These are phyloP conservation scores for Ceryle rudis DNA, from an alignment of 2,797 vertebrate genomes.

Conservation along the genomic window DNA sequence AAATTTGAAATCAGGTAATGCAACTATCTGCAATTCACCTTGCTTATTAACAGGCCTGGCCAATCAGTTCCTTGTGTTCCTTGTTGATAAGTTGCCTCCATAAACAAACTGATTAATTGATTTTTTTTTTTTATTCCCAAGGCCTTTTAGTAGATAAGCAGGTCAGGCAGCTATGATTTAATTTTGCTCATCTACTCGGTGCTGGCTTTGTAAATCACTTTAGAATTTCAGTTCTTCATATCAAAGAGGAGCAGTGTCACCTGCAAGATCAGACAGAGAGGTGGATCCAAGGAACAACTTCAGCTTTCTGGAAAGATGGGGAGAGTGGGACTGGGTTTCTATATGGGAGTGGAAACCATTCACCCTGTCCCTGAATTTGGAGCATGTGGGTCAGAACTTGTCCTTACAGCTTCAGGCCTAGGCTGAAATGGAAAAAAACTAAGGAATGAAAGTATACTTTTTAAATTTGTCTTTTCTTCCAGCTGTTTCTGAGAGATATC, in stretches of 20 bases:
- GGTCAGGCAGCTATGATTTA: conserved; percentile 75
- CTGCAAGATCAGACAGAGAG: background rate
- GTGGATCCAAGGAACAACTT: background rate
- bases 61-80: conserved; percentile 39
- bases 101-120: conserved; percentile 80
- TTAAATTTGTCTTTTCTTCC: background rate
- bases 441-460: background rate
- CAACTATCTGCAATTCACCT: conserved; percentile 70
- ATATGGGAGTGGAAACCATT: background rate
- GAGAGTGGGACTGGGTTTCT: background rate
- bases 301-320: background rate
- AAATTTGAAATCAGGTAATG: conserved; percentile 76
- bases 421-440: background rate
- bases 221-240: conserved; percentile 30
- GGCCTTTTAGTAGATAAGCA: conserved; percentile 65
- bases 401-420: background rate
- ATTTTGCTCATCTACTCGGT: conserved; percentile 57
- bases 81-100: conserved; percentile 74
- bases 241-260: conserved; percentile 31
- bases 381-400: background rate
- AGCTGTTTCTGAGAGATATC: background rate
- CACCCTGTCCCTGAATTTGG: background rate
- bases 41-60: conserved; percentile 68
- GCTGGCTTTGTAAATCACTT: conserved; percentile 62
- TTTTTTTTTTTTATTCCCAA: conserved; percentile 1